phyloP scores from a whole-genome alignment of 2,888 invertebrate genomes.

The Galerucella pusilla region DNA sequence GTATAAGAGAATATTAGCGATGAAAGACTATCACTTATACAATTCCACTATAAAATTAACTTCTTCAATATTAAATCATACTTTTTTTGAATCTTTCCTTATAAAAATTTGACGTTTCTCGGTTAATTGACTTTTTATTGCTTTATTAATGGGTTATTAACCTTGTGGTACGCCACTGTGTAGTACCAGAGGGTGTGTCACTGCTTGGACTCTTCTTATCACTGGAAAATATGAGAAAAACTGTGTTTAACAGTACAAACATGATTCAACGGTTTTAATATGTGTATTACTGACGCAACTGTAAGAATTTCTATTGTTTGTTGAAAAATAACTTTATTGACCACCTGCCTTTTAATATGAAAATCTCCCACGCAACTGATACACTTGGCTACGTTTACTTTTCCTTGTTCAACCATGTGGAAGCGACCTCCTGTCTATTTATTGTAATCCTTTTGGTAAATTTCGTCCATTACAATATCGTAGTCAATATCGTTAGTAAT shows the following conservation, averaged over 20 bases:
- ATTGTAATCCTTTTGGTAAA: conserved; percentile 1
- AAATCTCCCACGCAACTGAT: conserved; percentile 52
- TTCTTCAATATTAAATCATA: too few relatives aligned
- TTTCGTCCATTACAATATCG: too few relatives aligned
- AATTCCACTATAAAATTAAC: not conserved
- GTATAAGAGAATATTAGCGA: not conserved
- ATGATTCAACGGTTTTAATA: conserved; percentile 57
- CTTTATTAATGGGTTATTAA: too few relatives aligned
- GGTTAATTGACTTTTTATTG: too few relatives aligned
- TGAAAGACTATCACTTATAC: not conserved
- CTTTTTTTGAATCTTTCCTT: too few relatives aligned
- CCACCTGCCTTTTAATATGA: conserved; percentile 56
- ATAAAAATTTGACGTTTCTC: too few relatives aligned
- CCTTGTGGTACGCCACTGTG: too few relatives aligned
- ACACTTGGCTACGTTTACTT: conserved; percentile 47
- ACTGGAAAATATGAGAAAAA: too few relatives aligned
- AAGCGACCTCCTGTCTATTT: conserved; percentile 27
- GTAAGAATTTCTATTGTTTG: conserved; percentile 58
- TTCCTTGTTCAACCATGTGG: conserved; percentile 35
- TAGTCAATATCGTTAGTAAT: too few relatives aligned
- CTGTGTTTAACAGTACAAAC: conserved; percentile 34
- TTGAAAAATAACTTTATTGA: conserved; percentile 47
- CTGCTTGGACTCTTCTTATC: too few relatives aligned
- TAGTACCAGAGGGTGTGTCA: too few relatives aligned
- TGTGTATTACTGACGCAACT: conserved; percentile 55